A percentile compares a stretch with the other conserved stretches of the same genome.
phyloP scores from a whole-genome alignment of 2,113 vertebrate species.

The Ondatra zibethicus region DNA sequence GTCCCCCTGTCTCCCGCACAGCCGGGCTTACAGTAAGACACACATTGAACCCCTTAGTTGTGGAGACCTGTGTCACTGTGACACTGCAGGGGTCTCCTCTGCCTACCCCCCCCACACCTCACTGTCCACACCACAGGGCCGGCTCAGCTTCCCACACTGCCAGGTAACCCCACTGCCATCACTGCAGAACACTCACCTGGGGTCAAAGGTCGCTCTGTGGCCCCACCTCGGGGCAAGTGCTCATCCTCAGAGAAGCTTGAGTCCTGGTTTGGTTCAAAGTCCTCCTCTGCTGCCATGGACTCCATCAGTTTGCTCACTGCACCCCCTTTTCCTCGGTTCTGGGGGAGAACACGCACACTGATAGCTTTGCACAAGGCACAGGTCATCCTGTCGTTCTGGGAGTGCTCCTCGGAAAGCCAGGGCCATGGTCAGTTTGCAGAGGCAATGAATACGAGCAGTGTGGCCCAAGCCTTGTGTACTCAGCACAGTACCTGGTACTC shows the following conservation, averaged over 20 bases:
- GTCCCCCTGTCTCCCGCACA: neutral
- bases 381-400: neutral
- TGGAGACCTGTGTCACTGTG: neutral
- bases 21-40: accelerated
- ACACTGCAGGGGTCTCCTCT: neutral
- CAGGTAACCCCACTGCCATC: accelerated
- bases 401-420: neutral
- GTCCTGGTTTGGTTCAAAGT: conserved; percentile 98
- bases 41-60: neutral
- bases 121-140: accelerated
- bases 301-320: conserved; percentile 99
- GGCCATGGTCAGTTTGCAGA: accelerated
- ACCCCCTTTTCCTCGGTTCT: conserved; percentile 92
- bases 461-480: neutral
- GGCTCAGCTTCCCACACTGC: no score
- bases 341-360: conserved; percentile 57
- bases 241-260: conserved; percentile 99
- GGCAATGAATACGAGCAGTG: accelerated
- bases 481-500: neutral
- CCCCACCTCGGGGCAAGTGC: conserved; percentile 86
- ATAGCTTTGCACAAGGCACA: accelerated
- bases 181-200: conserved; percentile 88
- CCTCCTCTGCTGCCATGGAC: conserved; percentile 98
- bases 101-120: neutral
- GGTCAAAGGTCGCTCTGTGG: conserved; percentile 89